Conservation (phyloP, 2,888 invertebrate species). For the Idaea biselata region DNA sequence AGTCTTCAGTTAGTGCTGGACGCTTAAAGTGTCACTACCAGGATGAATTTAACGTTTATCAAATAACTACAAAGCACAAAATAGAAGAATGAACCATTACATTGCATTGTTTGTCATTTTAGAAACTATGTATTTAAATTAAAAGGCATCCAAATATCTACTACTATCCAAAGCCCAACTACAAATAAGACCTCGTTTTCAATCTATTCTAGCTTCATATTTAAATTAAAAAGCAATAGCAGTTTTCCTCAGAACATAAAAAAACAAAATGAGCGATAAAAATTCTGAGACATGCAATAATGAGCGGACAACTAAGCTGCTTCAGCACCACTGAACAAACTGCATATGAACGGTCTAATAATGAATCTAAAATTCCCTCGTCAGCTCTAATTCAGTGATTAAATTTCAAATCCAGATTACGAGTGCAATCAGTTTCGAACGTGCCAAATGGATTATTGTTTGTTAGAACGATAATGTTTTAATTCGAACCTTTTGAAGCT, state of each 20-base stretch:
- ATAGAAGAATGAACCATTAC: too few species aligned
- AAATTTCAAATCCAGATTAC: conserved; percentile 23
- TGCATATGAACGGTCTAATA: conserved; percentile 20
- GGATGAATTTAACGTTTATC: too few species aligned
- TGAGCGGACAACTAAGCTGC: conserved; percentile 17
- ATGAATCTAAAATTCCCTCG: conserved; percentile 32
- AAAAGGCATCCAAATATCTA: too few species aligned
- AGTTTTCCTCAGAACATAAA: neutral
- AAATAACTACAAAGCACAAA: too few species aligned
- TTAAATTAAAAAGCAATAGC: neutral
- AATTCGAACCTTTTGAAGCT: conserved; percentile 66
- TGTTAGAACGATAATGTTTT: conserved; percentile 6
- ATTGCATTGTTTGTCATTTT: too few species aligned
- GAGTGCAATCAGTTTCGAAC: conserved; percentile 22
- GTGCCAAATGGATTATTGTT: conserved; percentile 26
- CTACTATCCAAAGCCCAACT: too few species aligned
- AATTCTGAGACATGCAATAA: conserved; percentile 14
- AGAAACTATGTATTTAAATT: too few species aligned
- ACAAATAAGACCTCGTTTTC: too few species aligned
- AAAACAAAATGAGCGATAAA: neutral
- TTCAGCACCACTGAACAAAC: conserved; percentile 20
- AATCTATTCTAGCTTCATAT: too few species aligned
- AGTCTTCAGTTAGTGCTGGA: too few species aligned
- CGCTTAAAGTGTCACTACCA: too few species aligned
- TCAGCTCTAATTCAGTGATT: conserved; percentile 9